A percentile compares a stretch with the other conserved stretches of the same genome.
Evolutionary conservation across 2,888 invertebrate species (phyloP).

Genomic region (Limnephilus rhombicus): DNA sequence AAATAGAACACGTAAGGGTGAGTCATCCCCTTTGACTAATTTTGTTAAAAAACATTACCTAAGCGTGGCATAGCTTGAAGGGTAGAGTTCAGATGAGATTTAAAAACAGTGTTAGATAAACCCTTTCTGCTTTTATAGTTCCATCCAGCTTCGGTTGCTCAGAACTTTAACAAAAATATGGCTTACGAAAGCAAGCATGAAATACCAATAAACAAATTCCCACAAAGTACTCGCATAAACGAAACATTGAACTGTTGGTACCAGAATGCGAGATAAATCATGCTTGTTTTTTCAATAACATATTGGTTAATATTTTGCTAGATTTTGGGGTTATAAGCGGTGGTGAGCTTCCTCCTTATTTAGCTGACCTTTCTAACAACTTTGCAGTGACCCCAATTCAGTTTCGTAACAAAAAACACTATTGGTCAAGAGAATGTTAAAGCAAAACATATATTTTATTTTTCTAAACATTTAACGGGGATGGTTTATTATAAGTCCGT

Average conservation of each 20-base stretch:
- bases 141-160: background rate
- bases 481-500: too few relatives aligned
- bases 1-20: background rate
- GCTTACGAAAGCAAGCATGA: background rate
- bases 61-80: background rate
- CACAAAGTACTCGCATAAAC: background rate
- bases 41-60: background rate
- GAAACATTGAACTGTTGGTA: background rate
- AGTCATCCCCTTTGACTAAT: background rate
- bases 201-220: background rate
- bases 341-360: too few relatives aligned
- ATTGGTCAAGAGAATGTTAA: background rate
- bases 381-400: background rate
- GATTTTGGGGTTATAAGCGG: too few relatives aligned
- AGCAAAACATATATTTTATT: background rate
- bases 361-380: background rate
- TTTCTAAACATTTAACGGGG: background rate
- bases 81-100: background rate
- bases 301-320: too few relatives aligned
- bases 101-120: constrained; percentile 24
- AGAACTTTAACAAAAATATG: background rate
- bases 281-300: background rate
- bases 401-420: too few relatives aligned
- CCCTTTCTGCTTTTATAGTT: constrained; percentile 19
- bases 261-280: background rate